Evolutionary conservation across 2,888 invertebrate genomes (phyloP), one percentile per base, ranked within the genome.

Genomic region (Ganaspis brasiliensis): DNA sequence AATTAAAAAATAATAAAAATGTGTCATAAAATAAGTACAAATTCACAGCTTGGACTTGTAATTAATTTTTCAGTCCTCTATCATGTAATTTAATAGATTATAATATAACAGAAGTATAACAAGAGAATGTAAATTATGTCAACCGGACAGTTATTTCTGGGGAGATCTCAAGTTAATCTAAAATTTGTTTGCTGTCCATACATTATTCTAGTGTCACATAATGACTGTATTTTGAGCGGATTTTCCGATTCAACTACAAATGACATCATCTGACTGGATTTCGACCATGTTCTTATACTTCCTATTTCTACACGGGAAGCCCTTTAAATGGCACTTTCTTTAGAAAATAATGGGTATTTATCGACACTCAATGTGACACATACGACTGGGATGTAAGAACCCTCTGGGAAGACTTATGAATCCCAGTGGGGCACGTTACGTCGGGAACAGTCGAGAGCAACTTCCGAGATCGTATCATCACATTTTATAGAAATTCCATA

Each of bases 331-430:
- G 61, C 19, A 19, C 37, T 37, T 35, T 61, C 61, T 16, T 37
- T 61, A 12, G 19, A 19, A 61, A 61, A 61, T 37, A 61, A 61
- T 37, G 37, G 31, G 61, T 61, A 61, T 61, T 61, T 61, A 61
- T 61, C 37, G 61, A 61, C 61, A 61, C 61, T 61, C 35, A 61
- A 61, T 35, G 31, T 61, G 35, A 61, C 37, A 61, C 6, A 37
- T 37, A 37, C 21, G 61, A 61, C 19, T 61, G 8, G 14, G 19
- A 61, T 35, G 31, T 31, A 59, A 59, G 35, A 35, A 61, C 19
- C 19, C 61, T 61, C 61, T 37, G 1, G 35, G 37, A 61, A 61
- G 19, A 61, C 31, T 61, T 37, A 61, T 61, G 37, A 19, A 61
- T 21, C 61, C 37, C 61, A 37, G 14, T 61, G 61, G 61, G 16